Conservation (phyloP, 2,888 invertebrate species). For the Acrobasis repandana region DNA sequence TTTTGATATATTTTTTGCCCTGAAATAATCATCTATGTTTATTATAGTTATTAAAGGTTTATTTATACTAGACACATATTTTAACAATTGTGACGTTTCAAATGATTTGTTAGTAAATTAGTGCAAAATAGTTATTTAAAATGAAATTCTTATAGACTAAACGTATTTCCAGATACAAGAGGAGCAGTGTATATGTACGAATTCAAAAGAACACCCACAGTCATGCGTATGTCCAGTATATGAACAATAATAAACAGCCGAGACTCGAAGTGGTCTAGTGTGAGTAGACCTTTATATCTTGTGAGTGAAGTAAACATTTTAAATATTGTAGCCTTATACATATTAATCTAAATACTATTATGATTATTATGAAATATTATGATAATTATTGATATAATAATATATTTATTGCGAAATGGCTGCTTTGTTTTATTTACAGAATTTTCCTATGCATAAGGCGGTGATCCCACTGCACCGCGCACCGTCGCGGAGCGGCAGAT, state of each 20-base stretch:
- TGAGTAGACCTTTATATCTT: conserved; percentile 47
- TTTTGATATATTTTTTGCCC: not conserved
- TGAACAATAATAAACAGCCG: not conserved
- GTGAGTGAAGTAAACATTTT: conserved; percentile 58
- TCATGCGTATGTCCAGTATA: conserved; percentile 1
- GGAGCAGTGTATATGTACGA: conserved; percentile 15
- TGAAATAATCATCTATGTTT: conserved; percentile 1
- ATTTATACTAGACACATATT: conserved; percentile 13
- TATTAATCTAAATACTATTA: conserved; percentile 65
- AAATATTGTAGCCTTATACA: conserved; percentile 74
- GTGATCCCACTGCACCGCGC: too few species aligned
- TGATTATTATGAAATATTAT: conserved; percentile 61
- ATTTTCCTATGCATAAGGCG: not conserved
- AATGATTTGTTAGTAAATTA: too few species aligned
- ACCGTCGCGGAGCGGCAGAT: too few species aligned
- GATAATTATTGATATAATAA: conserved; percentile 74
- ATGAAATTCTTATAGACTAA: not conserved
- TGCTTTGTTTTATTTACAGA: conserved; percentile 34
- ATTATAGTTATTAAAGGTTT: conserved; percentile 9
- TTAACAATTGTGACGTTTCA: too few species aligned
- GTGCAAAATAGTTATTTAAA: too few species aligned
- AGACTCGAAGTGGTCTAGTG: conserved; percentile 27
- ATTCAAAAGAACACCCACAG: conserved; percentile 14
- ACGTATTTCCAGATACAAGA: conserved; percentile 10
- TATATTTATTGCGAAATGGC: conserved; percentile 71